Conservation (phyloP, 37 sponge, comb jelly and placozoan genomes). For the Spongilla lacustris region DNA sequence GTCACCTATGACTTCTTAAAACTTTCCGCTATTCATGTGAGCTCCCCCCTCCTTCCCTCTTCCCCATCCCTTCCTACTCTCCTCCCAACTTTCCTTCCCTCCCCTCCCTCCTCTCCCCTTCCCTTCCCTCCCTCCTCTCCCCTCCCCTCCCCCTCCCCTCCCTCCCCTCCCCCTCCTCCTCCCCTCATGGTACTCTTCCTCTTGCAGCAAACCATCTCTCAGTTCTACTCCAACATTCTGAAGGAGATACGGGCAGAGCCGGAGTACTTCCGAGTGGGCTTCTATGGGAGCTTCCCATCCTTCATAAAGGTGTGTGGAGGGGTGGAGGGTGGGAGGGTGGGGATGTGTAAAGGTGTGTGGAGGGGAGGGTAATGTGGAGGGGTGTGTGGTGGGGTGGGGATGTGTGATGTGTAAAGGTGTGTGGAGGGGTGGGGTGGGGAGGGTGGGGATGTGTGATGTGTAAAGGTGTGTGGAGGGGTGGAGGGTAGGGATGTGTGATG, state of each 20-base stretch:
- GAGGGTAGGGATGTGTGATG: too few species aligned
- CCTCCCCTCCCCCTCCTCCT: neutral
- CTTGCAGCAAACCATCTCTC: slow-evolving; percentile 62
- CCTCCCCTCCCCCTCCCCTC: neutral
- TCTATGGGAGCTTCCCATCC: slow-evolving; percentile 81
- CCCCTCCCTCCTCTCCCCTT: too few species aligned
- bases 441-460: too few species aligned
- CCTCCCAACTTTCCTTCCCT: neutral
- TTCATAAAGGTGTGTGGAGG: slow-evolving; percentile 58
- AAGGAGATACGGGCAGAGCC: slow-evolving; percentile 68
- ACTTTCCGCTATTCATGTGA: slow-evolving; percentile 72
- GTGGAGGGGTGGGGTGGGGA: too few species aligned
- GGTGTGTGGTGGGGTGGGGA: too few species aligned
- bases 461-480: too few species aligned
- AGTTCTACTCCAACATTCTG: slow-evolving; percentile 66
- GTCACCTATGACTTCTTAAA: slow-evolving; percentile 63
- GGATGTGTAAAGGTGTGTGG: too few species aligned
- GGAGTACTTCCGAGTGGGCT: slow-evolving; percentile 78
- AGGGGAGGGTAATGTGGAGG: too few species aligned
- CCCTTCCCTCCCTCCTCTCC: neutral
- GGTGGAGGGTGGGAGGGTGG: too few species aligned
- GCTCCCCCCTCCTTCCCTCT: neutral
- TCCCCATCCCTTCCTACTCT: neutral
- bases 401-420: too few species aligned
- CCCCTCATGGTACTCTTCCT: neutral